Conservation (phyloP, 2,113 vertebrate genomes). For the Megaceryle torquata region DNA sequence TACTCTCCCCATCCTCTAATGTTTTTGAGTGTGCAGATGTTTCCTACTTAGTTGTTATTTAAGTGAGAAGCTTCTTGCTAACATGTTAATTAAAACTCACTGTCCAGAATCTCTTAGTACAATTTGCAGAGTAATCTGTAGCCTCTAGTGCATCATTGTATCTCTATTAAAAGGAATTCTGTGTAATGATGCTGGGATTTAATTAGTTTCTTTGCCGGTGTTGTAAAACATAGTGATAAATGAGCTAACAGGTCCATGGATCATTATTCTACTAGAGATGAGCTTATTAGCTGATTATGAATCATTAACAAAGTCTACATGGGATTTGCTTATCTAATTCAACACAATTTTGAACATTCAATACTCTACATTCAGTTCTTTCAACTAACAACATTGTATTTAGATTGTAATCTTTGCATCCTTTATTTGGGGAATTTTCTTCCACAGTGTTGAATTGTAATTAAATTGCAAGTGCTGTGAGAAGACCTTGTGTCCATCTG, state of each 20-base stretch:
- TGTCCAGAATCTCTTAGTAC: constrained; percentile 87
- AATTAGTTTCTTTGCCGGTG: constrained; percentile 98
- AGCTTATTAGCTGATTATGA: constrained; percentile 96
- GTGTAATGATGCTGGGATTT: constrained; percentile 98
- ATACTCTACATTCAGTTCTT: constrained; percentile 73
- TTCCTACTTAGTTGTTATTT: constrained; percentile 74
- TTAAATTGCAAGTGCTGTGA: not conserved
- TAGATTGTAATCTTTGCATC: constrained; percentile 67
- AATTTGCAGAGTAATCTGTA: constrained; percentile 88
- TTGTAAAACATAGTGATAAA: constrained; percentile 99
- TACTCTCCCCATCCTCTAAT: not conserved
- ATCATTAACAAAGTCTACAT: constrained; percentile 86
- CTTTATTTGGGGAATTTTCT: constrained; percentile 13
- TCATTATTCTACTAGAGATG: constrained; percentile 95
- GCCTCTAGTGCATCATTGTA: constrained; percentile 96
- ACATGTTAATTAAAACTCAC: constrained; percentile 90
- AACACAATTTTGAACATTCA: constrained; percentile 81
- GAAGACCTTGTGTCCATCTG: not conserved
- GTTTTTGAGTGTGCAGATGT: constrained; percentile 65
- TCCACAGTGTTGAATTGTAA: constrained; percentile 43
- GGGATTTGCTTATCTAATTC: constrained; percentile 85
- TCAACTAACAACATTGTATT: constrained; percentile 61
- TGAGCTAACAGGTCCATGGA: constrained; percentile 93
- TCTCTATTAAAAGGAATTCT: constrained; percentile 98
- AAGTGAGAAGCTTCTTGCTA: constrained; percentile 80